A percentile compares a stretch with the other conserved stretches of the same genome.
These are phyloP conservation scores for Gavialis gangeticus DNA, from an alignment of 2,113 vertebrate species.

Conservation along the genomic window DNA sequence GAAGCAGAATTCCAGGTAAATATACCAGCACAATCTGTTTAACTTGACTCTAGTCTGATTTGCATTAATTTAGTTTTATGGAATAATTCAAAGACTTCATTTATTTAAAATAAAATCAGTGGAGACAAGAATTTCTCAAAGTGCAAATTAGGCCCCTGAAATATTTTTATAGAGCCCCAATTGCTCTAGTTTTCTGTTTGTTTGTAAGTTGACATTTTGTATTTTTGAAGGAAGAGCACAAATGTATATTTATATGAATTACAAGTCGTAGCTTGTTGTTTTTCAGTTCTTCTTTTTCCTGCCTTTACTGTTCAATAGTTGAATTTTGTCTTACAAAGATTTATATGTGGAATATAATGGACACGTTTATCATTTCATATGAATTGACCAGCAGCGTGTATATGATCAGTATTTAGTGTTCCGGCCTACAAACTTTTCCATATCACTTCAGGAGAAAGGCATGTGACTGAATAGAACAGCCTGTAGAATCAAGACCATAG, in stretches of 20 bases:
- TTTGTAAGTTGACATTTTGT: background rate
- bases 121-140: background rate
- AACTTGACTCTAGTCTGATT: background rate
- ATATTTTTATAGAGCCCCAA: background rate
- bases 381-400: background rate
- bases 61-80: background rate
- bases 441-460: background rate
- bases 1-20: conserved; percentile 93
- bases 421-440: background rate
- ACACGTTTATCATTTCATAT: background rate
- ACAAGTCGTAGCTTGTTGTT: background rate
- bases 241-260: background rate
- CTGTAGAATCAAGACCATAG: background rate
- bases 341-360: background rate
- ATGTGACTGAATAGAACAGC: background rate
- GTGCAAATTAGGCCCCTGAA: background rate
- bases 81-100: background rate
- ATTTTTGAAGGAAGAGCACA: background rate
- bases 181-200: background rate
- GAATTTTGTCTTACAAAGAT: background rate
- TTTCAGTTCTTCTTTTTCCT: background rate
- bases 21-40: background rate
- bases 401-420: background rate
- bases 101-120: background rate
- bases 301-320: background rate